Evolutionary conservation across 2,888 invertebrate species (phyloP), one percentile per base, ranked within the genome.

Genomic region (Lepidocyrtoides sp.): DNA sequence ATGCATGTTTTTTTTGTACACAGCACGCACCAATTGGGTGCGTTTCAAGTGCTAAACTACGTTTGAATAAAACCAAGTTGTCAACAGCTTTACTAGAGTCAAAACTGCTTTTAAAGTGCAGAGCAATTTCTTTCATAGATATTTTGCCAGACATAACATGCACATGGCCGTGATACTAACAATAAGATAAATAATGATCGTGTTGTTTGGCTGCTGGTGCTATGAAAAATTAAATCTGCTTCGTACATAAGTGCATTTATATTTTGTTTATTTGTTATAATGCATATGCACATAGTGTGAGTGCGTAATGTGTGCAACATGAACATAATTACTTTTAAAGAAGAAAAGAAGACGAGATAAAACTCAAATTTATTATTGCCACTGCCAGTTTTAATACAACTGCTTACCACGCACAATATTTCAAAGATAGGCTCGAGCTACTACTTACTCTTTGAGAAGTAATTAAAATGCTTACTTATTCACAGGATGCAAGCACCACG

Each of bases 331-430:
- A 32, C 57, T 57, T 83, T 23, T 2, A 81, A 36, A 51, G 26
- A n/a, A 66, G 12, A 26, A 57, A 44, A 32, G 8, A 41, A 88
- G 66, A 66, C 63, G 48, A 79, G 88, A 88, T 79, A 88, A 81
- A 81, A 88, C 41, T 75, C 36, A 60, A 23, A 89, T 83, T 82
- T 88, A 81, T 89, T 83, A 83, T 75, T 69, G 36, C 86, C 7
- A 48, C 8, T 84, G 12, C 66, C 51, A 51, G n/a, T n/a, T 57
- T 57, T 44, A n/a, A 51, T 29, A 12, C 41, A 26, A 48, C 44
- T 63, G 63, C 82, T 82, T 60, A 57, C 54, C 29, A 36, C 32
- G 54, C 17, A 79, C 10, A 51, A 29, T 79, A n/a, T 77, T 48
- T 26, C 75, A 51, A 44, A 17, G 32, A 32, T 20, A 66, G n/a